Evolutionary conservation across 53 echinoderm and acorn worm genomes (phyloP).

Genomic region (Stichopus horrens): DNA sequence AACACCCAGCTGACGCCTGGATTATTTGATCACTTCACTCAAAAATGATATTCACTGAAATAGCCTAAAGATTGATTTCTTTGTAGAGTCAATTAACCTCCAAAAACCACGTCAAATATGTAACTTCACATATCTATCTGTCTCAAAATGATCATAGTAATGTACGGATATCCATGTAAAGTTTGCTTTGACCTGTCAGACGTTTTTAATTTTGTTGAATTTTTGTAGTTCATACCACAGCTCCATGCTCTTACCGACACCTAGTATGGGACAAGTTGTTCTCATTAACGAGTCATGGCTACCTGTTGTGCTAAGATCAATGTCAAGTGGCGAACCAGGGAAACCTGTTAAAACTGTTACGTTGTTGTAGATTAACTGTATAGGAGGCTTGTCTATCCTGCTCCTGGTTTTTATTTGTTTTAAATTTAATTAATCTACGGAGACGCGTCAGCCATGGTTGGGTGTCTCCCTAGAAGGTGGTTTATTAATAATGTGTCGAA

Average conservation of each 20-base stretch:
- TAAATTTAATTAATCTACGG: too few relatives aligned
- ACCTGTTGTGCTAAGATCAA: slow-evolving; percentile 1
- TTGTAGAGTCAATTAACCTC: too few relatives aligned
- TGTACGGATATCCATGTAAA: not conserved
- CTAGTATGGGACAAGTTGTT: not conserved
- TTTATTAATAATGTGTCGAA: too few relatives aligned
- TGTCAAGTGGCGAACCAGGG: not conserved
- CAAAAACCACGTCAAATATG: not conserved
- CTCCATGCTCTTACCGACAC: not conserved
- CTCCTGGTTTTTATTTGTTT: too few relatives aligned
- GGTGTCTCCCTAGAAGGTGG: too few relatives aligned
- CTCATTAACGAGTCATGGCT: not conserved
- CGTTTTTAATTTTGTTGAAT: not conserved
- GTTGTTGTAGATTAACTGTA: not conserved
- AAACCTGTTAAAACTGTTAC: not conserved
- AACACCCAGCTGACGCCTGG: not conserved
- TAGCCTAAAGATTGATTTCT: too few relatives aligned
- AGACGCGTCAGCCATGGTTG: too few relatives aligned
- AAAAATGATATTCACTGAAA: not conserved
- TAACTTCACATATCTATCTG: not conserved
- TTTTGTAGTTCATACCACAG: too few relatives aligned
- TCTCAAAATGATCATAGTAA: not conserved
- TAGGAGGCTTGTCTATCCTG: too few relatives aligned
- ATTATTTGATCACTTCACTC: not conserved
- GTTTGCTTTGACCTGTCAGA: not conserved